phyloP scores from a whole-genome alignment of 2,113 vertebrate species.

The Phrynosoma blainvillii region DNA sequence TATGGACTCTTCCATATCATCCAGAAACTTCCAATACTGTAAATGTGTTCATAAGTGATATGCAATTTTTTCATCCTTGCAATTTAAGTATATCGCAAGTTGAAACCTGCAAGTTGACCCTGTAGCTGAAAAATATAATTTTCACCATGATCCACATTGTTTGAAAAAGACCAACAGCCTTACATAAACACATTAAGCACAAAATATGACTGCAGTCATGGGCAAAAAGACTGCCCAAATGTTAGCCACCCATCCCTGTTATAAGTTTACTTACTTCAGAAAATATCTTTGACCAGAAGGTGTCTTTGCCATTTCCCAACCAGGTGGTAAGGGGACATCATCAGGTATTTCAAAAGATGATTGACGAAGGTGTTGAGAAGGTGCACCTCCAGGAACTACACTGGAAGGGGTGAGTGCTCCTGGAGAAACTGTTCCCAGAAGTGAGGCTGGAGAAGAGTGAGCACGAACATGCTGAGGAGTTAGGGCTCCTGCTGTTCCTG shows the following conservation, averaged over 20 bases:
- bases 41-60: neutral
- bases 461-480: conserved; percentile 94
- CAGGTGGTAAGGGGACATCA: conserved; percentile 92
- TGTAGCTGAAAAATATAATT: neutral
- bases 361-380: conserved; percentile 92
- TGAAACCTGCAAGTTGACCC: neutral
- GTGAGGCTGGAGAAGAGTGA: conserved; percentile 95
- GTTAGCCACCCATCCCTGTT: neutral
- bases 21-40: neutral
- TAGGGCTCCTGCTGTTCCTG: conserved; percentile 87
- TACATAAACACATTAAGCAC: neutral
- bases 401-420: conserved; percentile 81
- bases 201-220: neutral
- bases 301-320: conserved; percentile 99
- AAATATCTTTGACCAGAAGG: conserved; percentile 98
- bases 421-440: conserved; percentile 89
- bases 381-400: conserved; percentile 78
- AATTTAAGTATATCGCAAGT: neutral
- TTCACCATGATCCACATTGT: neutral
- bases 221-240: no score
- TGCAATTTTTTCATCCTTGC: neutral
- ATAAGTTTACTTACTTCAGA: conserved; percentile 89
- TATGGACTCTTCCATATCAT: neutral
- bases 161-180: neutral
- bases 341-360: conserved; percentile 98